Evolutionary conservation across 2,797 vertebrate species (phyloP), one percentile per base, ranked within the genome.

Genomic region (Hypotaenidia okinawae): DNA sequence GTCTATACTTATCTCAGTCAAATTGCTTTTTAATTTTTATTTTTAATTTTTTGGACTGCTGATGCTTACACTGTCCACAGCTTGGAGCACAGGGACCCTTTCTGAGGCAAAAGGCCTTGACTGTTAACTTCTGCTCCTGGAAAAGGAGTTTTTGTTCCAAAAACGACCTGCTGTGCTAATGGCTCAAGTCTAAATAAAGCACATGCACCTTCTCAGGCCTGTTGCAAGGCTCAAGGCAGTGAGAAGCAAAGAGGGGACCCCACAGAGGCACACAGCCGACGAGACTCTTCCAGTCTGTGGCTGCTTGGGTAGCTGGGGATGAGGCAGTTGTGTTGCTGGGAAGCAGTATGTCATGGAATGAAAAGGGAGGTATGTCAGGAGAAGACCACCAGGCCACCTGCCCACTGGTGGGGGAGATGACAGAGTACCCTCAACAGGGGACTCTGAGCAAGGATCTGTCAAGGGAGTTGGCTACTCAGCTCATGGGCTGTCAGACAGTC

Each of bases 341-440:
- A 63, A 23, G 25, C 10, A 16, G 6, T 0, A 1, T 1, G 45
- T 37, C 14, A 0, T 0, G 24, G 43, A 22, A 2, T 43, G 16
- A 35, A 59, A 37, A 70, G 15, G 39, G 33, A 37, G 16, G 25
- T 15, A 9, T 4, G 45, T 3, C 10, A 33, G 49, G 39, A 77
- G 11, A 21, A 43, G 47, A 41, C 10, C 69, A 30, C 39, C 32
- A 6, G 54, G 11, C 16, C 68, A 9, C 14, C 28, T 41, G 67
- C 12, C 22, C 6, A 0, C 8, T n/a, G 59, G 55, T 54, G 23
- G 8, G 67, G 28, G 17, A 41, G 3, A 1, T 5, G 30, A 15
- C 39, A 14, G 37, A 16, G 15, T 32, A 24, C 5, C 41, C 62
- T 45, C 43, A 49, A 30, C 37, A 32, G 16, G 47, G 47, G 47